Conservation (phyloP, 2,888 invertebrate genomes). For the Operophtera brumata region DNA sequence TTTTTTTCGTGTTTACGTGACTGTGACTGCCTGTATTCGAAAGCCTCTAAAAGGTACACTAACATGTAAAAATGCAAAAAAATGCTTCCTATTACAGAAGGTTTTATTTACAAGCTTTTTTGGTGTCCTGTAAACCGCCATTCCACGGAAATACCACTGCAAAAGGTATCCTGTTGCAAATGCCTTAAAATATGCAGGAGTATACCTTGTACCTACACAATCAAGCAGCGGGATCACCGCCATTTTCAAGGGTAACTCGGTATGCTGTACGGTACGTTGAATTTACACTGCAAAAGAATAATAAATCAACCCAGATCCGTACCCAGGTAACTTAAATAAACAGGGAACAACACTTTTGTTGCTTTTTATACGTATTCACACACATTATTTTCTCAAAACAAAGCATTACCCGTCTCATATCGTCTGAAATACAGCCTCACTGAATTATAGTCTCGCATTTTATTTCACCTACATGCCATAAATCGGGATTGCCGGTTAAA, state of each 20-base stretch:
- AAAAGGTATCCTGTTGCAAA: background rate
- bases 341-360: conserved; percentile 6
- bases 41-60: no score
- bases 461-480: conserved; percentile 17
- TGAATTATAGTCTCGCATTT: conserved; percentile 16
- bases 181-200: conserved; percentile 2
- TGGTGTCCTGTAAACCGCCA: no score
- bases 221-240: background rate
- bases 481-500: conserved; percentile 18
- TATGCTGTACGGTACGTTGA: background rate
- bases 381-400: conserved; percentile 15
- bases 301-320: conserved; percentile 11
- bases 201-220: background rate
- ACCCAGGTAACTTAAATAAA: conserved; percentile 5
- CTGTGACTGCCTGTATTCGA: background rate
- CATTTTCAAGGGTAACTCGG: background rate
- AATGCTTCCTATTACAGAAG: background rate
- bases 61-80: no score
- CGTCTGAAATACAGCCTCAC: conserved; percentile 17
- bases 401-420: conserved; percentile 14
- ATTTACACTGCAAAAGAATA: conserved; percentile 17
- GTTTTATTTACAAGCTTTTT: background rate
- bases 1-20: background rate
- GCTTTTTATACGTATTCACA: conserved; percentile 7
- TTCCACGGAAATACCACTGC: no score